These are phyloP conservation scores for Melitaea cinxia DNA, from an alignment of 1,140 invertebrate species.

Conservation along the genomic window DNA sequence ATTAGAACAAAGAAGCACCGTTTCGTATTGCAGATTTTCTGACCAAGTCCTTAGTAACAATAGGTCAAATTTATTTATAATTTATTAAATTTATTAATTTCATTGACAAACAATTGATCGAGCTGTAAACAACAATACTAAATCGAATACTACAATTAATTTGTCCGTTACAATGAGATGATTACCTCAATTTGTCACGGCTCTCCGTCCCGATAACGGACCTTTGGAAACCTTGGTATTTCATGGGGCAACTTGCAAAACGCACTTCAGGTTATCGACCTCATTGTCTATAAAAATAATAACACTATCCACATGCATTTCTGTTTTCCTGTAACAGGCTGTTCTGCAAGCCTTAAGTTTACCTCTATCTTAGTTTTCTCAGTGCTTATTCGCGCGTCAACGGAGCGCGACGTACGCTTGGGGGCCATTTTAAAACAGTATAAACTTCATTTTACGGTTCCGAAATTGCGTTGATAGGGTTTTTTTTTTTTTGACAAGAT, in stretches of 20 bases:
- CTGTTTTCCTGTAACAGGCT: constrained; percentile 32
- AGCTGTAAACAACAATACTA: not conserved
- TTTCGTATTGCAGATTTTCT: no score
- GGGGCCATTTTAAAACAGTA: constrained; percentile 48
- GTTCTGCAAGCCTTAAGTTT: constrained; percentile 13
- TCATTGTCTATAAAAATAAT: constrained; percentile 34
- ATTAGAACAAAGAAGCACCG: no score
- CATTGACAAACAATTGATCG: not conserved
- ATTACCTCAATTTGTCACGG: not conserved
- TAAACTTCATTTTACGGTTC: constrained; percentile 29
- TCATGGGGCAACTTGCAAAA: constrained; percentile 15
- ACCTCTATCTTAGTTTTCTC: constrained; percentile 36
- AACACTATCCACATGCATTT: constrained; percentile 35
- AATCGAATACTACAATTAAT: not conserved
- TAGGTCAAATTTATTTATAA: no score
- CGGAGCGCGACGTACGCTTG: constrained; percentile 50
- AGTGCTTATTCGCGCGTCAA: constrained; percentile 56
- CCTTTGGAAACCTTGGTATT: not conserved
- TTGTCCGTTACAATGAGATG: not conserved
- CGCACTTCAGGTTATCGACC: constrained; percentile 37
- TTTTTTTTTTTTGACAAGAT: constrained; percentile 13
- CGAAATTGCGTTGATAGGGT: constrained; percentile 28
- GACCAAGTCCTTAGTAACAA: not conserved
- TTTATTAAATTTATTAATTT: no score
- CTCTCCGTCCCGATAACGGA: not conserved